Conservation (phyloP, 2,888 invertebrate genomes). For the Cyaniris semiargus region DNA sequence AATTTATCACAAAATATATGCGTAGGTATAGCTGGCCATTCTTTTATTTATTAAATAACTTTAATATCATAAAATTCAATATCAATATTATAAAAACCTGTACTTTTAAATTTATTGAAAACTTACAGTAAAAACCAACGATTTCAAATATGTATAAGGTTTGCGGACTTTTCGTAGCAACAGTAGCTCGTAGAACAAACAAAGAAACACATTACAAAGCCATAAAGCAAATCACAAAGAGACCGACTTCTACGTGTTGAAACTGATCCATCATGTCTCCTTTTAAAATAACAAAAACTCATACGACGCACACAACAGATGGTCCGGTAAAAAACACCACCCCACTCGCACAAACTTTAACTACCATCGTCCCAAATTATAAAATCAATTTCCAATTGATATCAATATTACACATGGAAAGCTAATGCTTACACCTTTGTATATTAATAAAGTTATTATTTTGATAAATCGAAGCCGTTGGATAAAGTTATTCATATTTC, state of each 20-base stretch:
- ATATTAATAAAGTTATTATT: constrained; percentile 61
- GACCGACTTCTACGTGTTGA: constrained; percentile 77
- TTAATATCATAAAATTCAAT: too few species aligned
- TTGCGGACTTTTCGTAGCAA: constrained; percentile 52
- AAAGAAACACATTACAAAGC: constrained; percentile 79
- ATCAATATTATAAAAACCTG: too few species aligned
- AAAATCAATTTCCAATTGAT: constrained; percentile 65
- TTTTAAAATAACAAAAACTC: constrained; percentile 78
- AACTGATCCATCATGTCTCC: constrained; percentile 81
- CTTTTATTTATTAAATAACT: too few species aligned
- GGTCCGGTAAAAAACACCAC: constrained; percentile 73
- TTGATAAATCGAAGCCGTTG: constrained; percentile 62
- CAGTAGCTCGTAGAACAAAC: constrained; percentile 75
- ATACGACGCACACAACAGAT: constrained; percentile 76
- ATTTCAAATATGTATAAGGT: neutral
- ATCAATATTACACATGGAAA: constrained; percentile 69
- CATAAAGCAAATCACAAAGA: constrained; percentile 77
- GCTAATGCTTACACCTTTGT: constrained; percentile 70
- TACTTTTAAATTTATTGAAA: neutral
- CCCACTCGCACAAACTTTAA: constrained; percentile 52
- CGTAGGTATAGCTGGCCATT: too few species aligned
- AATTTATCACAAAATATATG: neutral
- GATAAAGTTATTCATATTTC: constrained; percentile 54
- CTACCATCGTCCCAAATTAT: constrained; percentile 25
- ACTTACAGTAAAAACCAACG: neutral